Conservation (phyloP, 2,113 vertebrate genomes). For the Lepus timidus region DNA sequence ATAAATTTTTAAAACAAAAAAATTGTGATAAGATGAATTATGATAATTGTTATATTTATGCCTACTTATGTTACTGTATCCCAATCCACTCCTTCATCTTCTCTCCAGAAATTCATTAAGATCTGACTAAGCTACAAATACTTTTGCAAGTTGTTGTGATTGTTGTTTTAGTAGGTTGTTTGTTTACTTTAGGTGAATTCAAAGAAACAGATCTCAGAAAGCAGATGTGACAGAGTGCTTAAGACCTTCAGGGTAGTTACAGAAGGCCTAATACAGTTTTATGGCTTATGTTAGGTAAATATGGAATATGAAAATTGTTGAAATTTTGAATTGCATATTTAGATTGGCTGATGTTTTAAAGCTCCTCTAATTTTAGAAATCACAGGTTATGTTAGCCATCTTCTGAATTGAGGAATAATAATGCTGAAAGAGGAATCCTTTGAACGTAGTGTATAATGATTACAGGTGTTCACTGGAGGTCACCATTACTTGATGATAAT, state of each 20-base stretch:
- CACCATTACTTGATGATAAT: neutral
- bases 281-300: neutral
- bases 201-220: neutral
- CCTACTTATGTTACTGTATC: neutral
- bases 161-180: neutral
- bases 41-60: neutral
- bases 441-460: neutral
- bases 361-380: neutral
- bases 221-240: neutral
- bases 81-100: neutral
- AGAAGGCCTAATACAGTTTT: neutral
- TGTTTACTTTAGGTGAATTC: neutral
- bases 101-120: neutral
- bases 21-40: neutral
- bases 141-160: neutral
- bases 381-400: neutral
- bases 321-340: neutral
- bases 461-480: slow-evolving; percentile 1
- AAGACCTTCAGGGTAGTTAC: neutral
- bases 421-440: too few species aligned
- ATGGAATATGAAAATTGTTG: neutral
- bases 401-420: neutral
- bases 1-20: too few species aligned
- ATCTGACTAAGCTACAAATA: neutral
- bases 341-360: neutral